phyloP scores from a whole-genome alignment of 2,797 vertebrate species.

The Epinephelus coioides region DNA sequence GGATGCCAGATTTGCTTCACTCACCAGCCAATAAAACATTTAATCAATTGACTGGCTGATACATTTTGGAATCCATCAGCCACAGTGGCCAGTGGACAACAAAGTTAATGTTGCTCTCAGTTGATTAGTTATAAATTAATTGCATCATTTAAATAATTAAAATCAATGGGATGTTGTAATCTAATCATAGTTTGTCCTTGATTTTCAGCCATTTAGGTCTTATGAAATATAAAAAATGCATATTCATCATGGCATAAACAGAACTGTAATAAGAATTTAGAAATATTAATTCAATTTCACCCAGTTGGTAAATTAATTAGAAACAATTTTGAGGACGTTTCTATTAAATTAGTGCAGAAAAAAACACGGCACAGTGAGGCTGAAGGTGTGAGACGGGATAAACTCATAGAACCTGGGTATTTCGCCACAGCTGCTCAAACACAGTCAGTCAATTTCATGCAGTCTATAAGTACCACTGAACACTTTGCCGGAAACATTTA shows the following conservation, averaged over 20 bases:
- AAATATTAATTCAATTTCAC: not conserved
- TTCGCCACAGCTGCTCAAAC: not conserved
- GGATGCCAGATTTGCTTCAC: no score
- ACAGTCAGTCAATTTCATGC: constrained; percentile 10
- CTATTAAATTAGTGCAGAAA: not conserved
- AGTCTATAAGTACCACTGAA: not conserved
- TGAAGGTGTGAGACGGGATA: not conserved
- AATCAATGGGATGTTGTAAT: no score
- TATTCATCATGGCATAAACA: not conserved
- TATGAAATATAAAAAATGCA: not conserved
- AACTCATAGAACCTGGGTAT: not conserved
- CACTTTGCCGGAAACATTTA: constrained; percentile 8
- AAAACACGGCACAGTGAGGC: not conserved
- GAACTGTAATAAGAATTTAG: not conserved
- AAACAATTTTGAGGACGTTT: no score
- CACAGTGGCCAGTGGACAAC: no score
- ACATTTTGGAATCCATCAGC: no score
- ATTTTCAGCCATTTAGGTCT: not conserved
- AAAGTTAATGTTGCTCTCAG: no score
- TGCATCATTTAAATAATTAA: no score
- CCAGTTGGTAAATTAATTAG: not conserved
- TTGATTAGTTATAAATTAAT: no score
- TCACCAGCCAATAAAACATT: no score
- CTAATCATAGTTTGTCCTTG: not conserved
- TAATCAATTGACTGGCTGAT: no score